These are phyloP conservation scores for Agrotis clavis DNA, from an alignment of 2,888 invertebrate genomes.

Conservation along the genomic window DNA sequence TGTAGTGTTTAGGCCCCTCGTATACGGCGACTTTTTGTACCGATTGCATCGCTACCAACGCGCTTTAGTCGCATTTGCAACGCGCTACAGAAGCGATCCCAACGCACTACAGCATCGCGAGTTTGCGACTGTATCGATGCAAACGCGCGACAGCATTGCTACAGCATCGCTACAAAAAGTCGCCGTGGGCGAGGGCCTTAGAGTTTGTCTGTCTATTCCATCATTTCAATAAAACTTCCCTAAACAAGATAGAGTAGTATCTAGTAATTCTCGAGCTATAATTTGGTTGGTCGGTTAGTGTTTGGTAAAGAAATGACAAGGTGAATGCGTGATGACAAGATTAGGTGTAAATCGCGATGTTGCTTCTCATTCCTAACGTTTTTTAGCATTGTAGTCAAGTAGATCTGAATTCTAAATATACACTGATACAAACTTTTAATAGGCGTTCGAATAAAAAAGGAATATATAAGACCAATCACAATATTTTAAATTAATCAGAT, in stretches of 20 bases:
- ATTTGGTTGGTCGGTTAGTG: slow-evolving; percentile 50
- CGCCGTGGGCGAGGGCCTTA: neutral
- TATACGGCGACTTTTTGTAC: too few species aligned
- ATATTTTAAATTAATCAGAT: neutral
- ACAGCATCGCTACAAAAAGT: too few species aligned
- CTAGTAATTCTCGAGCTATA: slow-evolving; percentile 15
- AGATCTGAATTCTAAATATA: slow-evolving; percentile 39
- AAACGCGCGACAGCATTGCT: too few species aligned
- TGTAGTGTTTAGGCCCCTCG: too few species aligned
- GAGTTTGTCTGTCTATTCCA: neutral
- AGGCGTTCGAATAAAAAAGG: neutral
- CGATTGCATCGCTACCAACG: too few species aligned
- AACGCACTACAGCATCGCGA: too few species aligned
- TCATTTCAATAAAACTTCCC: neutral
- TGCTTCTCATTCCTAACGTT: slow-evolving; percentile 62
- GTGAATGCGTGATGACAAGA: slow-evolving; percentile 33
- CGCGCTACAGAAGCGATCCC: too few species aligned
- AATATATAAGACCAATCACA: slow-evolving; percentile 3
- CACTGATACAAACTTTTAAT: neutral
- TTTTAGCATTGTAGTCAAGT: slow-evolving; percentile 62
- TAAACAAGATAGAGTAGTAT: slow-evolving; percentile 17
- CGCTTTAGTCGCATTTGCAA: too few species aligned
- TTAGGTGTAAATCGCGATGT: slow-evolving; percentile 65
- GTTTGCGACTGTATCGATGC: too few species aligned
- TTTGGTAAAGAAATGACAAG: slow-evolving; percentile 37